Base-by-base conservation (phyloP, 2,797 vertebrate species). In the Hafferia zeledoni region DNA sequence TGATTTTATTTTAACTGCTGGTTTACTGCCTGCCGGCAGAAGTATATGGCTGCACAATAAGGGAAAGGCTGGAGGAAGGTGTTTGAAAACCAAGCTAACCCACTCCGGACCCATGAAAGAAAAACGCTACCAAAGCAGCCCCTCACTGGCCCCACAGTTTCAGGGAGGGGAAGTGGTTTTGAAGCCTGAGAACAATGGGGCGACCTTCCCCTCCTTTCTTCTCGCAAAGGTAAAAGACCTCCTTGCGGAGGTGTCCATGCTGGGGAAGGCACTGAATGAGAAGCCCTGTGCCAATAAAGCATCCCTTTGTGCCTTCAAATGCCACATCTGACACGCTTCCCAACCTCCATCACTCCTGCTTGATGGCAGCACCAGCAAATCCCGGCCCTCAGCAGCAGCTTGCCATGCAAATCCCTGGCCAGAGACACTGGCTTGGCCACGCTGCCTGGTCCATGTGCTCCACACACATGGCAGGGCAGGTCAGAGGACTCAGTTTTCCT, bases 401-500 rank as follows among this genome's bases (percentile, higher is more conserved):
- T 72, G 22, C n/a, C 2, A 0, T 16, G 13, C 60, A 72, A 61
- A 68, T 5, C 69, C 65, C 76, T 15, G 44, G 27, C 18, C 28
- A 13, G 43, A 33, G 56, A 33, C 60, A 24, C 13, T 0, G 14
- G 14, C 72, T 52, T 0, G 0, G 28, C 67, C 25, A 1, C 4
- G 12, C 33, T 22, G 5, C 30, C 52, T 6, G 1, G 4, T 9
- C 44, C 3, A 0, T 3, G n/a, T 0, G 0, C 22, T 23, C 43
- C 47, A 12, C 37, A 1, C 0, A 0, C 0, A 0, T 2, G 3
- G 12, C 6, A 17, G 46, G 72, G 27, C 11, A 9, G 22, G 56
- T 18, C 9, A 0, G 27, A 23, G 13, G 50, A 31, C 11, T 89
- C 15, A 0, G 0, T 13, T 89, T 27, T 33, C 17, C 57, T 33